Percentiles rank a stretch among this genome's conserved stretches.
Evolutionary conservation across 2,888 invertebrate species (phyloP).

Genomic region (Isoperla grammatica): DNA sequence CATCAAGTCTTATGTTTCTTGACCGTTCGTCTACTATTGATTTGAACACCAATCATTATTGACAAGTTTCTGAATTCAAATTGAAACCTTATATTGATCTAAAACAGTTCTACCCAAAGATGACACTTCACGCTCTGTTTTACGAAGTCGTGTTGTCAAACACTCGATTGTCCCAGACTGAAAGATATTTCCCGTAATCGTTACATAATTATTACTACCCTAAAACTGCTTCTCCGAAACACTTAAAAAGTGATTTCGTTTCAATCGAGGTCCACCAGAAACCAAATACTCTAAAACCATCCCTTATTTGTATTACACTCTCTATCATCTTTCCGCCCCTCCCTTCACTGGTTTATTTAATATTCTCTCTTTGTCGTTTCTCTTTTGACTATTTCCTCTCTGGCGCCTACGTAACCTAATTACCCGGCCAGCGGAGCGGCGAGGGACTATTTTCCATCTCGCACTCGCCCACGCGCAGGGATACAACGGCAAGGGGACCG

Average conservation of each 20-base stretch:
- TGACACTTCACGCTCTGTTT: no score
- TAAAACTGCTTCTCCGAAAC: background rate
- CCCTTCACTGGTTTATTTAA: constrained; percentile 1
- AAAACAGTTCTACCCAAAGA: no score
- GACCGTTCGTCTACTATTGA: no score
- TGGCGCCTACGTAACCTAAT: constrained; percentile 19
- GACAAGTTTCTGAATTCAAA: no score
- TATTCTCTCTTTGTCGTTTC: constrained; percentile 12
- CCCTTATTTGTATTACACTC: constrained; percentile 5
- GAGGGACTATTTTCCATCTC: constrained; percentile 19
- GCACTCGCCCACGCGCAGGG: background rate
- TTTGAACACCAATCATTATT: no score
- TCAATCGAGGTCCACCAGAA: background rate
- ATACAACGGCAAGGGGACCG: no score
- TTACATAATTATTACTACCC: background rate
- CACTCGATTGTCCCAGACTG: no score
- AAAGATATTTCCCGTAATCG: background rate
- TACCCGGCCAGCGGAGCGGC: constrained; percentile 7
- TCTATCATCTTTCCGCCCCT: constrained; percentile 2
- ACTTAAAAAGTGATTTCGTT: background rate
- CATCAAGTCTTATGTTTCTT: no score
- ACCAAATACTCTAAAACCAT: background rate
- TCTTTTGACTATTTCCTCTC: constrained; percentile 8
- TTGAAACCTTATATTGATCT: no score
- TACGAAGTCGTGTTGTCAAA: no score